Evolutionary conservation across 2,888 invertebrate species (phyloP).

Genomic region (Epiblema foenella): DNA sequence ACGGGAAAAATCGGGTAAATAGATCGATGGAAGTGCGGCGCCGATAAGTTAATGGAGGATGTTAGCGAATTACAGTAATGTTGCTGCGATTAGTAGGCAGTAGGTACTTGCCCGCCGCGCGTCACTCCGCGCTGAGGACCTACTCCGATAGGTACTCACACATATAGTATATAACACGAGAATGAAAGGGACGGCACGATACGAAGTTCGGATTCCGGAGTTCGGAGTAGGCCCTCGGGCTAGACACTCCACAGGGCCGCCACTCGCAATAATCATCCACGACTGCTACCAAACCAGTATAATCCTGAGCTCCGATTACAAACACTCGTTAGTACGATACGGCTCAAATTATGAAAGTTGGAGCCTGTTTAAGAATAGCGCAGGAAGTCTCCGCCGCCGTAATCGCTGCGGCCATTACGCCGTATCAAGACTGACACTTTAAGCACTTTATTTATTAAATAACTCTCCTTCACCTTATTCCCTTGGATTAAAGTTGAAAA

Average conservation of each 20-base stretch:
- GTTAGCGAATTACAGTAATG: neutral
- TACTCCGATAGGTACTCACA: too few relatives aligned
- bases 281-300: neutral
- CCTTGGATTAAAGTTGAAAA: neutral
- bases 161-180: too few relatives aligned
- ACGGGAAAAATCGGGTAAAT: conserved; percentile 12
- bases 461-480: neutral
- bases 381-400: conserved; percentile 26
- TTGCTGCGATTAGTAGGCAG: neutral
- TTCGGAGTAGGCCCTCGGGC: too few relatives aligned
- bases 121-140: neutral
- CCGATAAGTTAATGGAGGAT: conserved; percentile 20
- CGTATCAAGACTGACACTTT: conserved; percentile 23
- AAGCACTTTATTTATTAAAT: conserved; percentile 28
- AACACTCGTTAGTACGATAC: neutral
- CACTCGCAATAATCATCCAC: too few relatives aligned
- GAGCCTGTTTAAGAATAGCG: neutral
- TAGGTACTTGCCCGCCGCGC: neutral
- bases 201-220: too few relatives aligned
- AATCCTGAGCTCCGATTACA: neutral
- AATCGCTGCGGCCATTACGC: conserved; percentile 30
- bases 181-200: too few relatives aligned
- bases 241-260: neutral
- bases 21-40: neutral
- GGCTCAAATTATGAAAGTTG: neutral